A percentile compares a stretch with the other conserved stretches of the same genome.
Evolutionary conservation across 2,797 vertebrate genomes (phyloP).

Genomic region (Okamejei kenojei): DNA sequence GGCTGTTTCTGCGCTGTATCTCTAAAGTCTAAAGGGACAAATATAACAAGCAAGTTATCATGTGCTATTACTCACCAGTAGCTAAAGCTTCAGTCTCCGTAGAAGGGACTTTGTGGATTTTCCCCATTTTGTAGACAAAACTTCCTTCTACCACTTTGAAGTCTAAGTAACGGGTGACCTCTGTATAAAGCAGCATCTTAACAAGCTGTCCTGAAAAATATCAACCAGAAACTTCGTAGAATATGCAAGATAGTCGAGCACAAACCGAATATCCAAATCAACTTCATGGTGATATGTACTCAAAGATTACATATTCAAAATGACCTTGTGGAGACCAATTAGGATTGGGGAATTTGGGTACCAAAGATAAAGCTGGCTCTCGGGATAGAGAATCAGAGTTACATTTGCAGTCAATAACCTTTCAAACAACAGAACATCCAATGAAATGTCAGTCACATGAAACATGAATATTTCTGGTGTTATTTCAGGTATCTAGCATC

Average conservation of each 20-base stretch:
- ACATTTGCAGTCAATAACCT: too few species aligned
- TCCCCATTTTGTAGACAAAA: constrained; percentile 60
- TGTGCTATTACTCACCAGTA: constrained; percentile 54
- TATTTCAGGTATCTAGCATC: too few species aligned
- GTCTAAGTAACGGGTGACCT: constrained; percentile 66
- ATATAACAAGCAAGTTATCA: background rate
- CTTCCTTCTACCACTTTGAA: constrained; percentile 66
- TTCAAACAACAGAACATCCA: too few species aligned
- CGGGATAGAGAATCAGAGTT: too few species aligned
- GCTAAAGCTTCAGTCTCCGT: constrained; percentile 57
- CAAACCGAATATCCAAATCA: background rate
- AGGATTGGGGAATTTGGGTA: background rate
- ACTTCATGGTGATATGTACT: too few species aligned
- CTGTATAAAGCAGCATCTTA: constrained; percentile 63
- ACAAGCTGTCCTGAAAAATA: constrained; percentile 55
- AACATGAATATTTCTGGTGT: too few species aligned
- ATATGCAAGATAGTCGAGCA: background rate
- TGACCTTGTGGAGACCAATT: background rate
- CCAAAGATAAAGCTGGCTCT: background rate
- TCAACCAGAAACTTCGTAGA: background rate
- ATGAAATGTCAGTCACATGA: too few species aligned
- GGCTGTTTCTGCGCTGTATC: too few species aligned
- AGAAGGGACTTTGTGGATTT: constrained; percentile 62
- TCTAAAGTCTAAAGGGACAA: too few species aligned
- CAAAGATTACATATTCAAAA: background rate